Evolutionary conservation across 2,797 vertebrate genomes (phyloP), one percentile per base, ranked within the genome.

Genomic region (Triplophysa bombifrons): DNA sequence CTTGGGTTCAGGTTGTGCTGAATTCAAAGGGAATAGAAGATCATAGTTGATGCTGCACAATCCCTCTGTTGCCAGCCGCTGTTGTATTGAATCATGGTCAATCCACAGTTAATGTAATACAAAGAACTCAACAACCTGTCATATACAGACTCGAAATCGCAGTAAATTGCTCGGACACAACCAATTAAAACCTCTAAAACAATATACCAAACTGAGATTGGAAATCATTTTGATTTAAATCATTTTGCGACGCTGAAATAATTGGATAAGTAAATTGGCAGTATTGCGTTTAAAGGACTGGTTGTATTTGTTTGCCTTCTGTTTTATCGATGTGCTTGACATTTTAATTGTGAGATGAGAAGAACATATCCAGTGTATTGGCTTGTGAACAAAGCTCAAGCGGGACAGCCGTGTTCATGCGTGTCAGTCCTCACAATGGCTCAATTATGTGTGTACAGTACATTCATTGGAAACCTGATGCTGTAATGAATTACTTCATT

Each of bases 21-120:
- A 63, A 69, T 60, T 67, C 77, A 81, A 72, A 80, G 68, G 38
- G 72, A 76, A 82, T 80, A 69, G 50, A 48, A 84, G 46, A 70
- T 81, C 66, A 75, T 20, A 75, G 75, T 11, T 13, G 12, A 20
- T 46, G 77, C 34, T 53, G 51, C 64, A 58, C 34, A 72, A 10
- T 66, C 46, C 11, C 61, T 25, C 61, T 30, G 63, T 50, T 61
- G 27, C 71, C 1, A 13, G 41, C 56, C 74, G 50, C 65, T 50
- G 9, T 38, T 67, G 72, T 20, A 61, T 41, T 61, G 27, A 75
- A n/a, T n/a, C 19, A 14, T 22, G 8, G 46, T 55, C 77, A 76
- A 4, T 58, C 58, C 13, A 16, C 11, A 63, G 55, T 20, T 65
- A 41, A 51, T 3, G 11, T 25, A 48, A 64, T 46, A 74, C 55